A percentile compares a stretch with the other conserved stretches of the same genome.
These are phyloP conservation scores for Vollenhovia emeryi DNA, from an alignment of 1,140 invertebrate genomes.

Conservation along the genomic window DNA sequence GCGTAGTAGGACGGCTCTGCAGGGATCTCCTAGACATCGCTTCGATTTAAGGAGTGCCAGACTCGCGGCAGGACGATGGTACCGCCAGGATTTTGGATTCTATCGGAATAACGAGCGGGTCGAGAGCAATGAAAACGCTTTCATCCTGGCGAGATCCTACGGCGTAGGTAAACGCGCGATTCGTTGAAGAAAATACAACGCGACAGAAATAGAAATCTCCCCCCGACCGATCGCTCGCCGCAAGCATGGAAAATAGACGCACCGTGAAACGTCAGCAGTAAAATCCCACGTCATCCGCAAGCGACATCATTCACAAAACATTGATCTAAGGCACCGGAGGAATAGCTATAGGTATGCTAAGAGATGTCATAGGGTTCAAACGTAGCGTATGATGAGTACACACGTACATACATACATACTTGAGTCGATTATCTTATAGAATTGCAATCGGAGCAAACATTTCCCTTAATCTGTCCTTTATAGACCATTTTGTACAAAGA, in stretches of 20 bases:
- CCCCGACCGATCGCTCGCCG: constrained; percentile 35
- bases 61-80: constrained; percentile 47
- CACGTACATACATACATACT: neutral
- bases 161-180: constrained; percentile 18
- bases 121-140: constrained; percentile 63
- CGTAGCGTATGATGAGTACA: neutral
- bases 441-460: constrained; percentile 30
- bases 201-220: constrained; percentile 51
- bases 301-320: constrained; percentile 40
- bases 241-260: constrained; percentile 22
- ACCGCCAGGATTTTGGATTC: constrained; percentile 73
- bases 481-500: constrained; percentile 18
- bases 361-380: constrained; percentile 27
- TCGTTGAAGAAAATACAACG: constrained; percentile 32
- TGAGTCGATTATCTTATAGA: constrained; percentile 49
- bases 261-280: neutral
- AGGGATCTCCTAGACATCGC: constrained; percentile 72
- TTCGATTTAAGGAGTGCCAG: constrained; percentile 77
- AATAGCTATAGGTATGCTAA: constrained; percentile 18
- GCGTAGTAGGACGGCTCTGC: constrained; percentile 40
- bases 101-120: constrained; percentile 50
- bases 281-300: constrained; percentile 38
- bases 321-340: constrained; percentile 32
- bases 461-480: constrained; percentile 32
- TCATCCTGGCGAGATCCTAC: constrained; percentile 51